Evolutionary conservation across 2,888 invertebrate genomes (phyloP).

Genomic region (Cyrtodaria siliqua): DNA sequence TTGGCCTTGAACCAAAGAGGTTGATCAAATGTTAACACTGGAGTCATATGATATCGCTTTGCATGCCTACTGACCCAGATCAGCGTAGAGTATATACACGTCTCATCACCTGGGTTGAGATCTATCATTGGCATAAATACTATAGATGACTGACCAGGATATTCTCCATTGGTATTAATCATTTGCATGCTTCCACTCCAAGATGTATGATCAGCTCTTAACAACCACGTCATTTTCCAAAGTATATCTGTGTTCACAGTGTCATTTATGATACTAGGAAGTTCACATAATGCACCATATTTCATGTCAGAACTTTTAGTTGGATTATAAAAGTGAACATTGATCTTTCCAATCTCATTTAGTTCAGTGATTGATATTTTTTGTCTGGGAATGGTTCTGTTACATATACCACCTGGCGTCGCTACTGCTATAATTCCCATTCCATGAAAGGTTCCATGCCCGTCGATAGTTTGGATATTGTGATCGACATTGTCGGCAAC

Average conservation of each 20-base stretch:
- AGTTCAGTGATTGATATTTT: background rate
- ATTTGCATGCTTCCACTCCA: conserved; percentile 32
- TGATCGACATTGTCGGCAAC: conserved; percentile 42
- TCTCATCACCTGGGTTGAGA: conserved; percentile 11
- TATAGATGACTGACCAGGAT: conserved; percentile 13
- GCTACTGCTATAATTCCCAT: conserved; percentile 21
- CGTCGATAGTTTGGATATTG: conserved; percentile 25
- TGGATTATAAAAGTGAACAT: background rate
- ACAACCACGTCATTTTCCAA: conserved; percentile 15
- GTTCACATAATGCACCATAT: background rate
- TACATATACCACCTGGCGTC: conserved; percentile 15
- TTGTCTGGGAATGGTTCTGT: background rate
- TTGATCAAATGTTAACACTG: conserved; percentile 67
- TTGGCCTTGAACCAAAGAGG: conserved; percentile 63
- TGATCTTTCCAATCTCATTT: conserved; percentile 1
- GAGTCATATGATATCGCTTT: conserved; percentile 17
- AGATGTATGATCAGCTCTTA: background rate
- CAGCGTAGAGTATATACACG: conserved; percentile 54
- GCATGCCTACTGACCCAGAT: conserved; percentile 44
- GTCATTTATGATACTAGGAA: background rate
- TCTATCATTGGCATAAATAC: no score
- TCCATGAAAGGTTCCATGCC: conserved; percentile 32
- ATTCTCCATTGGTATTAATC: conserved; percentile 5
- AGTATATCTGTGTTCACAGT: no score
- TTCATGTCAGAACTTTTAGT: background rate